Base-by-base conservation (phyloP, 2,113 vertebrate genomes). In the Cnemophilus loriae region DNA sequence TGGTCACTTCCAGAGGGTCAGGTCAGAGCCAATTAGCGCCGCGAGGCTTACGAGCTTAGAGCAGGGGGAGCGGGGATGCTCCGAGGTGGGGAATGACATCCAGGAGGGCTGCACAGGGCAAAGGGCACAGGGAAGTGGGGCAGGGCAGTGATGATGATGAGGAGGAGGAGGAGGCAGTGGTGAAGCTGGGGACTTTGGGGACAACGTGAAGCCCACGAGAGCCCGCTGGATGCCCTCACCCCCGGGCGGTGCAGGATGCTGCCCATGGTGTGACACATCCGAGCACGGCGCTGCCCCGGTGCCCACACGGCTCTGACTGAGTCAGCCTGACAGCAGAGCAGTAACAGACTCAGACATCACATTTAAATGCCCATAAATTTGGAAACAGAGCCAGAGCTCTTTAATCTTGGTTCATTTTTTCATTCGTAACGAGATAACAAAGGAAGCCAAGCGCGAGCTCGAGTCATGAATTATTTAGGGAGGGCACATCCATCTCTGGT, bases 341-440 rank as follows among this genome's bases (percentile, higher is more conserved):
- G 71, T 16, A 60, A 74, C 79, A 80, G 50, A 67, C 85, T 90
- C 82, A 60, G 84, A 57, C 82, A 70, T 42, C 82, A 85, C 64
- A 80, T 79, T 89, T 44, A 91, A 93, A 93, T 89, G 85, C 84
- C 91, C 87, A 85, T 88, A 91, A 93, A 85, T 95, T 96, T 92
- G 90, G 92, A 76, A 93, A 67, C 32, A 27, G 85, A 95, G 89
- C 42, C 94, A 91, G 82, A 85, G 67, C 81, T 96, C 93, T 95
- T 95, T 94, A 90, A 96, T 96, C 90, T 79, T 21, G 39, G 59
- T 87, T 93, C 87, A 70, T 79, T 76, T 94, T 91, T 87, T 79
- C 89, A 55, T 32, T 90, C 4, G 3, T 76, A 92, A 93, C 4
- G 1, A 90, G 92, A 60, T 91, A 94, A 96, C 84, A 95, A 96